Conservation (phyloP, 2,797 vertebrate species). For the Telmatherina bonti region DNA sequence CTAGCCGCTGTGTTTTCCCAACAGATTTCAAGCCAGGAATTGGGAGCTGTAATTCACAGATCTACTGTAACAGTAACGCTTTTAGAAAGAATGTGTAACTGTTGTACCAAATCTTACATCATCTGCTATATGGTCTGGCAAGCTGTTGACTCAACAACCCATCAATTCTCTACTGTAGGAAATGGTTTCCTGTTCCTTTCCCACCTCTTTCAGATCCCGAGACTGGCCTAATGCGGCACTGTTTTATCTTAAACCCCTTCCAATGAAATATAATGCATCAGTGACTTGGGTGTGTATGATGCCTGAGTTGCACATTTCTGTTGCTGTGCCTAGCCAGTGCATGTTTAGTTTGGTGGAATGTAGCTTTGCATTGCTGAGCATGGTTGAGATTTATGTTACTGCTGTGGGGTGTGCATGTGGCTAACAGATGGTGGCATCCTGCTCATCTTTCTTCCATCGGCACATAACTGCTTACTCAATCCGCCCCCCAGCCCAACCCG, state of each 20-base stretch:
- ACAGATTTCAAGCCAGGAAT: slow-evolving; percentile 46
- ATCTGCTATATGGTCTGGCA: slow-evolving; percentile 29
- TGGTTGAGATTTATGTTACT: slow-evolving; percentile 85
- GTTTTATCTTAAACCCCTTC: slow-evolving; percentile 9
- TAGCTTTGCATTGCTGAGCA: slow-evolving; percentile 80
- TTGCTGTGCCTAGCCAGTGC: slow-evolving; percentile 69
- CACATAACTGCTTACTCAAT: slow-evolving; percentile 58
- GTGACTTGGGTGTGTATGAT: slow-evolving; percentile 18
- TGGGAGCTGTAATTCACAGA: slow-evolving; percentile 39
- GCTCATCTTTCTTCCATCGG: slow-evolving; percentile 66
- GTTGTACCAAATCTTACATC: slow-evolving; percentile 28
- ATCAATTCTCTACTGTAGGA: slow-evolving; percentile 10
- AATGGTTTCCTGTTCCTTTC: slow-evolving; percentile 6
- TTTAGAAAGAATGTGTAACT: slow-evolving; percentile 39
- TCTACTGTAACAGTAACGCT: slow-evolving; percentile 47
- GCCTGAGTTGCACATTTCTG: slow-evolving; percentile 62
- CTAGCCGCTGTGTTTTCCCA: slow-evolving; percentile 50
- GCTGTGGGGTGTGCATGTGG: slow-evolving; percentile 86
- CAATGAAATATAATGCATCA: slow-evolving; percentile 16
- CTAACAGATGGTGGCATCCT: slow-evolving; percentile 86
- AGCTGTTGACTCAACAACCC: slow-evolving; percentile 32
- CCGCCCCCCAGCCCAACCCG: slow-evolving; percentile 15
- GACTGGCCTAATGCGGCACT: background rate
- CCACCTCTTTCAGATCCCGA: background rate
- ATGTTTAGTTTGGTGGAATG: slow-evolving; percentile 80